These are phyloP conservation scores for Lasius platythorax DNA, from an alignment of 2,888 invertebrate species.

Conservation along the genomic window DNA sequence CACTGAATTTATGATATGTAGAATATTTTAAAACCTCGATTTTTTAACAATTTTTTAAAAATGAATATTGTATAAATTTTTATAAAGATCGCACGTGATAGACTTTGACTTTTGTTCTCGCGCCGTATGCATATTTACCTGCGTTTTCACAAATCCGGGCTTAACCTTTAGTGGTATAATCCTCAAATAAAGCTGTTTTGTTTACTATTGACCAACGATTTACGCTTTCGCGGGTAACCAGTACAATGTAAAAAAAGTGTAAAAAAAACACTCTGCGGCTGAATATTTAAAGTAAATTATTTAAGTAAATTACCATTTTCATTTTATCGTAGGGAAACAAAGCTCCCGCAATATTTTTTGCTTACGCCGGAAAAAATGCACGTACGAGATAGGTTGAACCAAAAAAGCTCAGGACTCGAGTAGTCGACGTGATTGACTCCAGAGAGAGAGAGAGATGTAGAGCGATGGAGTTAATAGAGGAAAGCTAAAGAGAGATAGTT, in stretches of 20 bases:
- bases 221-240: background rate
- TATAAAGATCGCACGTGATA: background rate
- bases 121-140: background rate
- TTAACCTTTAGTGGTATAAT: conserved; percentile 24
- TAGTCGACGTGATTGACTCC: background rate
- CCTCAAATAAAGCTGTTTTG: conserved; percentile 26
- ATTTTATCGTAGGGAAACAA: background rate
- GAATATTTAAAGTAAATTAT: conserved; percentile 12
- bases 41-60: background rate
- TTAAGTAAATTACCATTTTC: background rate
- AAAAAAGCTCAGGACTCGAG: background rate
- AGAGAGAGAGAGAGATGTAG: background rate
- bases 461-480: background rate
- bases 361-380: background rate
- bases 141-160: conserved; percentile 19
- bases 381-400: background rate
- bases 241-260: background rate
- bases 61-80: background rate
- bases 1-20: background rate
- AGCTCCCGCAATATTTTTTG: background rate
- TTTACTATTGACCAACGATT: background rate
- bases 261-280: background rate
- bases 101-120: background rate
- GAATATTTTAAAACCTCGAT: background rate
- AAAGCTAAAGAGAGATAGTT: background rate